Base-by-base conservation (phyloP, 1,140 invertebrate genomes). In the Meloidogyne chitwoodi region DNA sequence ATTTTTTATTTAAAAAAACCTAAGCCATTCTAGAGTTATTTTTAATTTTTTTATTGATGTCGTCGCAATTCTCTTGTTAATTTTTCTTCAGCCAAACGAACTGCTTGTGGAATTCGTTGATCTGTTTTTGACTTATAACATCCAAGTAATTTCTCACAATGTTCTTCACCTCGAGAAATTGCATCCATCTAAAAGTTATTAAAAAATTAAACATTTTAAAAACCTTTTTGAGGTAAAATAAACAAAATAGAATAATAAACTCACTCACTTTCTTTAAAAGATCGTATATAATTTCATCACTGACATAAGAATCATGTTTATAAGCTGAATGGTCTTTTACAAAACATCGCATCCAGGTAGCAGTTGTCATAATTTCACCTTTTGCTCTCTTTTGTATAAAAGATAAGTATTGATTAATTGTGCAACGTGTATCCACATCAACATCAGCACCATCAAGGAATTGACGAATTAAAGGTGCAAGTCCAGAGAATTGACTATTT, bases 351-450 rank as follows among this genome's bases (percentile, higher is more conserved):
- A 72, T 78, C 78, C 77, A 68, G 34, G 22, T 79, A 38, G 38
- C 77, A 31, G 76, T 76, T 31, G 80, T 80, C 38, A 27, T 64
- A 81, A 81, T 79, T 31, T 73, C 70, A n/a, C 70, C 70, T 22
- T 26, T 64, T 16, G 70, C 70, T 31, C 61, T 24, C 16, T 68
- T 68, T 68, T 68, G 63, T 19, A 99, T 98, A 62, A 99, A 91
- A 85, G 93, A 93, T 68, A 99, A 90, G 89, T 99, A 99, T 88
- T 97, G 93, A 88, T 94, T 92, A 81, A 99, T 93, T 5, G 94
- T 96, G 89, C 95, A 98, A 85, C 95, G 93, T 29, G 94, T 96
- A 87, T 96, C 94, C 8, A 94, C 93, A 89, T 98, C 95, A 64
- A 96, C 92, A 87, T 98, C 94, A 91, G 97, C 93, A 66, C 92